Conservation (phyloP, 2,797 vertebrate genomes). For the Sebastes aleutianus region DNA sequence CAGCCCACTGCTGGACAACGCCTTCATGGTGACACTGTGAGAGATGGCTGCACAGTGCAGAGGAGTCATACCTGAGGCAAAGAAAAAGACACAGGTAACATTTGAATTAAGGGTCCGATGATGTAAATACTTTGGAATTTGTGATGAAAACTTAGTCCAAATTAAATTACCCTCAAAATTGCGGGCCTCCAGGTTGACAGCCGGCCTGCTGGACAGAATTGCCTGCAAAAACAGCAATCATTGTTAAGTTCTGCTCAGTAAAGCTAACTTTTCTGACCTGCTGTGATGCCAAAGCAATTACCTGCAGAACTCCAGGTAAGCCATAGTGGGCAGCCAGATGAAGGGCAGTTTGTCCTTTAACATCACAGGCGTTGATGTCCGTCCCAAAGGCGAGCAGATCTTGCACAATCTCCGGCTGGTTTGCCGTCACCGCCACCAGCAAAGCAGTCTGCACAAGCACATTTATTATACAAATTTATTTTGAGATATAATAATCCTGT, state of each 20-base stretch:
- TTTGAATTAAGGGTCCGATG: neutral
- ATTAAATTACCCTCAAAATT: slow-evolving; percentile 88
- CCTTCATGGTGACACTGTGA: slow-evolving; percentile 82
- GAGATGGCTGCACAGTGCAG: slow-evolving; percentile 90
- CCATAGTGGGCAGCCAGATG: slow-evolving; percentile 90
- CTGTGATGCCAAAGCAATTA: slow-evolving; percentile 45
- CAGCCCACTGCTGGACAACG: slow-evolving; percentile 49
- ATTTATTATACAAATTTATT: neutral
- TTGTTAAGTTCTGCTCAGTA: neutral
- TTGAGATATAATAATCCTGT: neutral
- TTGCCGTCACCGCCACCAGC: slow-evolving; percentile 90
- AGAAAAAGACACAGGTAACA: neutral
- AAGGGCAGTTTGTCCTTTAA: slow-evolving; percentile 88
- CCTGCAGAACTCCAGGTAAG: slow-evolving; percentile 85
- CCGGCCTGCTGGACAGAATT: slow-evolving; percentile 66
- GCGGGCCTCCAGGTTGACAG: slow-evolving; percentile 84
- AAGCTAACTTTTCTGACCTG: neutral
- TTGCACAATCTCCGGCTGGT: slow-evolving; percentile 88
- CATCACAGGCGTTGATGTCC: slow-evolving; percentile 86
- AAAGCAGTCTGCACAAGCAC: slow-evolving; percentile 84
- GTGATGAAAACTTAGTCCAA: neutral
- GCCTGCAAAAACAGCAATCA: slow-evolving; percentile 59
- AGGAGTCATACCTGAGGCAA: slow-evolving; percentile 86
- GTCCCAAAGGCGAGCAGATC: slow-evolving; percentile 87
- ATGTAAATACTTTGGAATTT: neutral